phyloP scores from a whole-genome alignment of 2,888 invertebrate species.

The Rosalia funebris region DNA sequence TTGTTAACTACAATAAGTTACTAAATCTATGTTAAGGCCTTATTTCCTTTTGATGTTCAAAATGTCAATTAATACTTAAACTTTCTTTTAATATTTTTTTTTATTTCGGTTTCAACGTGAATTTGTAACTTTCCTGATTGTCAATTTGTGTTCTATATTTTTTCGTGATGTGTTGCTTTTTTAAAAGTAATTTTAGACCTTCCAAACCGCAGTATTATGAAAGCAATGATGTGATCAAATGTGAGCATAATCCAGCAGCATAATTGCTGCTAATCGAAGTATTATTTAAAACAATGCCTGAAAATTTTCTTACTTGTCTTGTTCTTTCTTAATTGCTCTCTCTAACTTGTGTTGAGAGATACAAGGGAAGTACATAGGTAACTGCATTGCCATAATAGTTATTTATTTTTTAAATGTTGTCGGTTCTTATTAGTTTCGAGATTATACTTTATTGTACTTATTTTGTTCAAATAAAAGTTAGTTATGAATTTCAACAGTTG shows the following conservation, averaged over 20 bases:
- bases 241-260: background rate
- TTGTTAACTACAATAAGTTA: too few relatives aligned
- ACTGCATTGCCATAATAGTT: background rate
- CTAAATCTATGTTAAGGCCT: too few relatives aligned
- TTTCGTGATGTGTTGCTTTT: too few relatives aligned
- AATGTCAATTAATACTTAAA: too few relatives aligned
- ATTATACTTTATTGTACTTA: background rate
- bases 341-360: background rate
- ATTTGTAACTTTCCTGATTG: background rate
- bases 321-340: background rate
- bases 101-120: background rate
- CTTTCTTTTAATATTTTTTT: too few relatives aligned
- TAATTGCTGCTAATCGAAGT: background rate
- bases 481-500: background rate
- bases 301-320: background rate
- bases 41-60: too few relatives aligned
- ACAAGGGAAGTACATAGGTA: background rate
- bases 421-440: background rate
- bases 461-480: constrained; percentile 3
- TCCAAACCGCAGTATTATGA: background rate
- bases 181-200: too few relatives aligned
- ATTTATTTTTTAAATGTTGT: constrained; percentile 1
- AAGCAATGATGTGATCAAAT: background rate
- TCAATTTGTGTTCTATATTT: too few relatives aligned
- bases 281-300: background rate